phyloP scores from a whole-genome alignment of 2,888 invertebrate species.

The Drosophila trichaetosa region DNA sequence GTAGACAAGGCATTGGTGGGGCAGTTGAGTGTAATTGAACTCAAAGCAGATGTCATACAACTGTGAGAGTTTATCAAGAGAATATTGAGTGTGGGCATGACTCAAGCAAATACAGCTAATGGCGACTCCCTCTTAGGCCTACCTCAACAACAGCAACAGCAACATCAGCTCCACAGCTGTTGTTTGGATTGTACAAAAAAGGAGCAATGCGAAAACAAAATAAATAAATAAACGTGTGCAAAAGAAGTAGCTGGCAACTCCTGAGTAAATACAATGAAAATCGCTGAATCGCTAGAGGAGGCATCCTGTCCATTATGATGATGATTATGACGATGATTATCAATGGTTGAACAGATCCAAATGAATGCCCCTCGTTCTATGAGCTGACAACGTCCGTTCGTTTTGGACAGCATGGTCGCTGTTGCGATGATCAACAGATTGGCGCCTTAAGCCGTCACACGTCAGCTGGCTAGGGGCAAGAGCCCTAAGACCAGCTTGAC shows the following conservation, averaged over 20 bases:
- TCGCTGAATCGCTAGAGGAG: slow-evolving; percentile 14
- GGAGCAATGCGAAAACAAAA: slow-evolving; percentile 25
- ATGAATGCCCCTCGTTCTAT: slow-evolving; percentile 43
- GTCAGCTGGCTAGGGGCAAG: slow-evolving; percentile 48
- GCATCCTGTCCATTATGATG: slow-evolving; percentile 31
- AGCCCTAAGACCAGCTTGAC: slow-evolving; percentile 29
- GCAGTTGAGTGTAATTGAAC: slow-evolving; percentile 27
- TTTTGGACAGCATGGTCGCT: slow-evolving; percentile 51
- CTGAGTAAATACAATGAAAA: slow-evolving; percentile 28
- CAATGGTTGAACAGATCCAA: slow-evolving; percentile 43
- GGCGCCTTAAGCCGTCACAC: slow-evolving; percentile 65
- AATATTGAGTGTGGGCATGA: slow-evolving; percentile 5
- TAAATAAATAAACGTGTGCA: slow-evolving; percentile 28
- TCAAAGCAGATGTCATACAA: not conserved
- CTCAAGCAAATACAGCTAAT: slow-evolving; percentile 30
- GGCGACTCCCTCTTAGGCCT: slow-evolving; percentile 28
- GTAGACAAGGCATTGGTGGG: slow-evolving; percentile 14
- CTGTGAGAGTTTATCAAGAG: slow-evolving; percentile 24
- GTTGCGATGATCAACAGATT: slow-evolving; percentile 60
- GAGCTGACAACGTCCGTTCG: slow-evolving; percentile 56
- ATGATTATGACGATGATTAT: slow-evolving; percentile 31
- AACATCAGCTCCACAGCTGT: not conserved
- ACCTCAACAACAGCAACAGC: slow-evolving; percentile 38
- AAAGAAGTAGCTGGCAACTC: slow-evolving; percentile 54
- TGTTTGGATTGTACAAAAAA: not conserved